phyloP scores from a whole-genome alignment of 2,888 invertebrate genomes.

The Escarpia spicata region DNA sequence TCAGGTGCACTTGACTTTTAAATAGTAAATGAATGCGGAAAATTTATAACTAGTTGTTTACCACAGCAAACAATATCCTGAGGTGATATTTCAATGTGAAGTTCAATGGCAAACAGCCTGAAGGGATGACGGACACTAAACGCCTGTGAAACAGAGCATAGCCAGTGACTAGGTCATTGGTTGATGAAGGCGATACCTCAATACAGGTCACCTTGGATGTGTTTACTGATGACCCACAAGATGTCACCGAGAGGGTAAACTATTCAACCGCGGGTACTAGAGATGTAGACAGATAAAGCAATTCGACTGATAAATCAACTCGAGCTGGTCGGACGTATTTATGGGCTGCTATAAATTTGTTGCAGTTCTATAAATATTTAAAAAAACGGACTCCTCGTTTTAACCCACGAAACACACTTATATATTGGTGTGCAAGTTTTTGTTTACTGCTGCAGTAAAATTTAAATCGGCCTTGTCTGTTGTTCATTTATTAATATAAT shows the following conservation, averaged over 20 bases:
- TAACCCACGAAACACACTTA: too few species aligned
- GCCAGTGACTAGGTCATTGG: not conserved
- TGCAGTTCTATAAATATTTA: too few species aligned
- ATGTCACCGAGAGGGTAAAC: not conserved
- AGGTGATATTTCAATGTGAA: not conserved
- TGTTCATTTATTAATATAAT: too few species aligned
- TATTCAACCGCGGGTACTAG: not conserved
- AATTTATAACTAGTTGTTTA: not conserved
- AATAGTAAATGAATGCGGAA: not conserved
- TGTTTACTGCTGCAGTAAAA: too few species aligned
- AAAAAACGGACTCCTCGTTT: too few species aligned
- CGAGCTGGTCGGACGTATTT: not conserved
- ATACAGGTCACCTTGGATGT: not conserved
- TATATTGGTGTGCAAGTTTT: too few species aligned
- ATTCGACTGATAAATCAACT: not conserved
- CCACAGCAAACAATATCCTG: not conserved
- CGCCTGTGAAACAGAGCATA: not conserved
- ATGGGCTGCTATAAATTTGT: too few species aligned
- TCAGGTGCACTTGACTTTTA: not conserved
- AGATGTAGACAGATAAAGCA: constrained; percentile 10
- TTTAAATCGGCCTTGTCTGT: too few species aligned
- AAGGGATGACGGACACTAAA: not conserved
- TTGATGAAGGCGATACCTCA: too few species aligned
- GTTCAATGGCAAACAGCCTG: not conserved
- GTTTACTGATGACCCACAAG: not conserved